Evolutionary conservation across 2,888 invertebrate genomes (phyloP).

Genomic region (Eutolmus rufibarbis): DNA sequence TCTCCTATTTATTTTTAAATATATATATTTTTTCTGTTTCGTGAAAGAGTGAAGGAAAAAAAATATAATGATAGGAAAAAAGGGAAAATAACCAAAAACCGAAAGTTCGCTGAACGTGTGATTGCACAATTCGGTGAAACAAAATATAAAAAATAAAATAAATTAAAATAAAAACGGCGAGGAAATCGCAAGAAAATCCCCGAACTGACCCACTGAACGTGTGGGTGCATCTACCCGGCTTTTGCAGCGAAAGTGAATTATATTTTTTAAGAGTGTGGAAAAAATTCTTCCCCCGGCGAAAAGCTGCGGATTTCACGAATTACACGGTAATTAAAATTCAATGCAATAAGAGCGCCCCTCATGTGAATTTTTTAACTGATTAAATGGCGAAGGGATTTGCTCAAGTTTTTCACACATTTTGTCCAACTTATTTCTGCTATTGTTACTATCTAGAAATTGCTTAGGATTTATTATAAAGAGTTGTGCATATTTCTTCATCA

Average conservation of each 20-base stretch:
- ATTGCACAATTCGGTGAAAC: slow-evolving; percentile 19
- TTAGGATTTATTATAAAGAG: not conserved
- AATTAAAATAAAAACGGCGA: not conserved
- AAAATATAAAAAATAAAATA: not conserved
- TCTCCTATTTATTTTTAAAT: not conserved
- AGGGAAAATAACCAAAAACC: not conserved
- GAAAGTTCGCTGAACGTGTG: slow-evolving; percentile 28
- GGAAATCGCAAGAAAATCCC: not conserved
- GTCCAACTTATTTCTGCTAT: not conserved
- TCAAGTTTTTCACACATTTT: not conserved
- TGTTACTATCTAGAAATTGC: not conserved
- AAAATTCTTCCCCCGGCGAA: not conserved
- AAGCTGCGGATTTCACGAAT: not conserved
- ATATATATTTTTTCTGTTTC: not conserved
- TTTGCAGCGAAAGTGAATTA: not conserved
- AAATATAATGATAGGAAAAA: not conserved
- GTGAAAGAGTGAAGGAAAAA: not conserved
- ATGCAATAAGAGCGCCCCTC: not conserved
- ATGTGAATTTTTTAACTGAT: not conserved
- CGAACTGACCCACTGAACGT: not conserved
- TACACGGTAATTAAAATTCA: not conserved
- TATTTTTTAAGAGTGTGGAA: not conserved
- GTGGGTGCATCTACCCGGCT: slow-evolving; percentile 2
- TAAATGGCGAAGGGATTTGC: not conserved
- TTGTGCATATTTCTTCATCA: not conserved